A percentile compares a stretch with the other conserved stretches of the same genome.
These are phyloP conservation scores for Mimumesa dahlbomi DNA, from an alignment of 2,888 invertebrate genomes.

Conservation along the genomic window DNA sequence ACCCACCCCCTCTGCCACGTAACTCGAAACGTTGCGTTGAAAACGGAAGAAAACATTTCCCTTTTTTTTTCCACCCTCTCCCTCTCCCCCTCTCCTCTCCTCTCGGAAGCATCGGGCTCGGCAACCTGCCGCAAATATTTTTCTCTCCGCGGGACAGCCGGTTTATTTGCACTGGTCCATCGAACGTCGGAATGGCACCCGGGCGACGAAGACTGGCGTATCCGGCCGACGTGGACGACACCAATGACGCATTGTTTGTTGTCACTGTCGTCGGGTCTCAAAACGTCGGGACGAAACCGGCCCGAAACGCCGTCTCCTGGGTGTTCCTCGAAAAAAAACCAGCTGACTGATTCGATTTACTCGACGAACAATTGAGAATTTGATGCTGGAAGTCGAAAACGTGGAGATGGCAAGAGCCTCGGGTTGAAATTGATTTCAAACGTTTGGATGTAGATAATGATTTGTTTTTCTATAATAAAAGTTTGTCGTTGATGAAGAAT, in stretches of 20 bases:
- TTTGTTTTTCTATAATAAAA: no score
- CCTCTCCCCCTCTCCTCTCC: no score
- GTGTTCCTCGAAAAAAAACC: slow-evolving; percentile 51
- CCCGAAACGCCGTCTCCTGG: slow-evolving; percentile 50
- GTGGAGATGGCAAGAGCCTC: no score
- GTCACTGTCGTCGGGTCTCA: slow-evolving; percentile 62
- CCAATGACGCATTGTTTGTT: slow-evolving; percentile 67
- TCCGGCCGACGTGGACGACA: slow-evolving; percentile 64
- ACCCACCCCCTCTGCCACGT: background rate
- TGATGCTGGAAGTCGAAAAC: background rate
- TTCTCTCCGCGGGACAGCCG: slow-evolving; percentile 56
- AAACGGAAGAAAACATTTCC: slow-evolving; percentile 2
- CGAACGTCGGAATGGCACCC: slow-evolving; percentile 65
- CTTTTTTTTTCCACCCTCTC: slow-evolving; percentile 25
- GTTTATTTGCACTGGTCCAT: slow-evolving; percentile 75
- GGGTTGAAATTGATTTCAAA: no score
- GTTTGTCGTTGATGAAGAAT: no score
- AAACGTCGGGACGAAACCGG: slow-evolving; percentile 60
- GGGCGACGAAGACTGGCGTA: slow-evolving; percentile 62
- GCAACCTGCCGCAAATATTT: slow-evolving; percentile 60
- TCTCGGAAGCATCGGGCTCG: slow-evolving; percentile 35
- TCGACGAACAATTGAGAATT: background rate
- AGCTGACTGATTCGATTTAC: no score
- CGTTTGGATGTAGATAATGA: no score
- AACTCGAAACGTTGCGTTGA: slow-evolving; percentile 15